Conservation (phyloP, 2,888 invertebrate genomes). For the Gasteruption jaculator region DNA sequence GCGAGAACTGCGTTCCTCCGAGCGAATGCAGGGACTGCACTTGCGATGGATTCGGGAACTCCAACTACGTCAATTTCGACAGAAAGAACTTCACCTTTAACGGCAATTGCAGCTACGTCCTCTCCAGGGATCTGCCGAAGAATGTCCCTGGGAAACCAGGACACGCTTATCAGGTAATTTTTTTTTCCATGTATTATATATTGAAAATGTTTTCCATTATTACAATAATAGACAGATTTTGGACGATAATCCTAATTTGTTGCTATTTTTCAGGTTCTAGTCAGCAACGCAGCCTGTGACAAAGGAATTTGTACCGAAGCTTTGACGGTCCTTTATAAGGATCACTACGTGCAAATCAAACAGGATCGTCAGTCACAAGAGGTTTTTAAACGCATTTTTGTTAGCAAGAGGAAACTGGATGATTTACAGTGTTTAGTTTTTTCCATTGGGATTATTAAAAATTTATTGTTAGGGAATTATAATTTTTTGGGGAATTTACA, state of each 20-base stretch:
- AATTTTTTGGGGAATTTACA: background rate
- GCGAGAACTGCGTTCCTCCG: slow-evolving; percentile 66
- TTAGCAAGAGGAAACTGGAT: background rate
- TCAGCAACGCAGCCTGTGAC: slow-evolving; percentile 68
- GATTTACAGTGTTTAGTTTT: no score
- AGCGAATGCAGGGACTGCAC: slow-evolving; percentile 73
- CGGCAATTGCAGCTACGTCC: slow-evolving; percentile 81
- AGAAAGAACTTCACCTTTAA: slow-evolving; percentile 73
- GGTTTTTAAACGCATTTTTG: slow-evolving; percentile 18
- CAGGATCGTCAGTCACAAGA: slow-evolving; percentile 16
- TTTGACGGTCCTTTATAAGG: slow-evolving; percentile 64
- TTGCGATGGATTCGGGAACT: slow-evolving; percentile 70
- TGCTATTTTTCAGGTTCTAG: slow-evolving; percentile 56
- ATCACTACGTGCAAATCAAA: slow-evolving; percentile 56
- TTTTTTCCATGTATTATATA: slow-evolving; percentile 23
- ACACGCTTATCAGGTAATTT: slow-evolving; percentile 54
- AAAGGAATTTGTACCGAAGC: slow-evolving; percentile 65
- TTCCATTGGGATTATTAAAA: no score
- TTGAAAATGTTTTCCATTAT: background rate
- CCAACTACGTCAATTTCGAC: slow-evolving; percentile 81
- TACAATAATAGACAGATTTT: slow-evolving; percentile 33
- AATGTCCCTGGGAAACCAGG: slow-evolving; percentile 34
- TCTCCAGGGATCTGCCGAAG: slow-evolving; percentile 62
- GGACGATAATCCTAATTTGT: slow-evolving; percentile 10
- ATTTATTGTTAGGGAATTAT: background rate